Percentiles rank a stretch among this genome's conserved stretches.
Conservation (phyloP, 2,888 invertebrate genomes). For the Melipona bicolor region DNA sequence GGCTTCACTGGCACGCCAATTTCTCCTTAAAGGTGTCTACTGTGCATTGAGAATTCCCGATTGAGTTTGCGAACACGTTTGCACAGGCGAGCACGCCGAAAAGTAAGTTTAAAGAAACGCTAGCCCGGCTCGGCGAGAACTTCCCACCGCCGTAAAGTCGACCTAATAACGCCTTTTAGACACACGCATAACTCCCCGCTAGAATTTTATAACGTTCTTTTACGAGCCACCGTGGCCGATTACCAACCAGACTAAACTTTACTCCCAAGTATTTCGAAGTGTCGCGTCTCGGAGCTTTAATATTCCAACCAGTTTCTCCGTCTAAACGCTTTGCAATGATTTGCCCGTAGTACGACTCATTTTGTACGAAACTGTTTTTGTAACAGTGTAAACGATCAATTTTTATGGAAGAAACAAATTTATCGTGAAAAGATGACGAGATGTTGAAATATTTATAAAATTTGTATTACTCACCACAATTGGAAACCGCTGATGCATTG, state of each 20-base stretch:
- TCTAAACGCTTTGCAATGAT: background rate
- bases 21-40: conserved; percentile 57
- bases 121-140: conserved; percentile 19
- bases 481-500: no score
- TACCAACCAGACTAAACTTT: conserved; percentile 13
- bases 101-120: conserved; percentile 66
- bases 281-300: conserved; percentile 9
- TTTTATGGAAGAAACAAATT: no score
- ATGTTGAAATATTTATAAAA: no score
- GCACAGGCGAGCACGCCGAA: conserved; percentile 44
- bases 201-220: conserved; percentile 56
- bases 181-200: conserved; percentile 57
- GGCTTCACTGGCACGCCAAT: conserved; percentile 45
- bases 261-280: background rate
- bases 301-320: background rate
- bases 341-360: background rate
- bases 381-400: no score
- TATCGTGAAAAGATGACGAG: no score
- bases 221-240: conserved; percentile 9
- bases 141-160: conserved; percentile 55
- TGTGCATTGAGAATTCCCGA: conserved; percentile 63
- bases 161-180: conserved; percentile 66
- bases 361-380: no score
- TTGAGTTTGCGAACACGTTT: conserved; percentile 67
- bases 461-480: no score